Base-by-base conservation (phyloP, 1,140 invertebrate genomes). In the Epicauta chinensis region DNA sequence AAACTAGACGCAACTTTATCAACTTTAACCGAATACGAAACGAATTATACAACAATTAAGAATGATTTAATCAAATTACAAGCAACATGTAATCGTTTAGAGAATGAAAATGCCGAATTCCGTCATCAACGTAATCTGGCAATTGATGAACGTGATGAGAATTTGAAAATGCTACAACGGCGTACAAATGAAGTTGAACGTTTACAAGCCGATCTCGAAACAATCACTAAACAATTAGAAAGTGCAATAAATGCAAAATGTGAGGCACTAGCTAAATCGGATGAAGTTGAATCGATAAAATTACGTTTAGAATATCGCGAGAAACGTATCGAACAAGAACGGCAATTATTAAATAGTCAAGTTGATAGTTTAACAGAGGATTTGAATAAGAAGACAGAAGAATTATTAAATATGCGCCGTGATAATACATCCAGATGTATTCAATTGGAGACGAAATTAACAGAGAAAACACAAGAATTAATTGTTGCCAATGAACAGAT, bases 241-340 rank as follows among this genome's bases (percentile, higher is more conserved):
- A 58, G 70, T 40, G 84, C 86, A 31, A 78, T 88, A 49, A 73
- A 79, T 54, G 77, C 84, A 3, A 93, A 93, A 74, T 91, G 86
- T 74, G 86, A 90, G 73, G 88, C 89, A 4, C 66, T 93, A 16
- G 79, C 82, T 12, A 78, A 85, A 40, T 76, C 83, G 42, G 87
- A 92, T 72, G 91, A 93, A 74, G 74, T 91, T 13, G 78, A 84
- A 57, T 86, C 83, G 56, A 82, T 83, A 61, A 85, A 92, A 71
- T 73, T 90, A 15, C 79, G 82, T 7, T 67, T 91, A 15, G 81
- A 92, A 55, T 86, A 82, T 64, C 86, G 85, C 70, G 88, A 92
- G 71, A 86, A 86, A 63, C 74, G 86, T n/a, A 72, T 93, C 37
- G 85, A 91, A 58, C 84, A 89, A 69, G 90, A 94, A 71, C 79